phyloP scores from a whole-genome alignment of 2,797 vertebrate species.

The Gobionotothen gibberifrons region DNA sequence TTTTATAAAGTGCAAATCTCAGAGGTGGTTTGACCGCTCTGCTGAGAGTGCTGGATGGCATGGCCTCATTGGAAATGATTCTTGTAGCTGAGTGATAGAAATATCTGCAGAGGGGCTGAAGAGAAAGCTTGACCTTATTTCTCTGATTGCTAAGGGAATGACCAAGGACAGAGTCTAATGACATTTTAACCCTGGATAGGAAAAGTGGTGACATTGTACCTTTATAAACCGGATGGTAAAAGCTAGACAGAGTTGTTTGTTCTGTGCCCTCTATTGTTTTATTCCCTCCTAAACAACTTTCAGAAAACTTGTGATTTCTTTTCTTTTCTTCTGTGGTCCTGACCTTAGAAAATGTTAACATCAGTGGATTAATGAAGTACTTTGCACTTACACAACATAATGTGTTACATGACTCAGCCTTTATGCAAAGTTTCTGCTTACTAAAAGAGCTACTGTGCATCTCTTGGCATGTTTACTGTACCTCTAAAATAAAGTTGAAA shows the following conservation, averaged over 20 bases:
- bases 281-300: slow-evolving; percentile 1
- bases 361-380: slow-evolving; percentile 59
- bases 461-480: slow-evolving; percentile 46
- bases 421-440: slow-evolving; percentile 76
- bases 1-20: slow-evolving; percentile 45
- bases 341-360: slow-evolving; percentile 39
- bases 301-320: slow-evolving; percentile 20
- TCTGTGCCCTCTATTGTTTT: not conserved
- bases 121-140: slow-evolving; percentile 31
- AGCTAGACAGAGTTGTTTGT: slow-evolving; percentile 3
- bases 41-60: slow-evolving; percentile 34
- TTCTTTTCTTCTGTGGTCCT: slow-evolving; percentile 24
- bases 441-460: slow-evolving; percentile 55
- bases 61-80: slow-evolving; percentile 37
- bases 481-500: not conserved
- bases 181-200: slow-evolving; percentile 25
- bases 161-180: slow-evolving; percentile 2
- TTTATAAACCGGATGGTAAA: slow-evolving; percentile 16
- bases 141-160: slow-evolving; percentile 9
- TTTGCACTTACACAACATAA: slow-evolving; percentile 38
- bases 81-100: slow-evolving; percentile 29
- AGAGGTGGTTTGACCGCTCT: slow-evolving; percentile 51
- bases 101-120: slow-evolving; percentile 28
- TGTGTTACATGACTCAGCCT: slow-evolving; percentile 73
- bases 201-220: not conserved